Base-by-base conservation (phyloP, 2,113 vertebrate genomes). In the Mesocricetus auratus region DNA sequence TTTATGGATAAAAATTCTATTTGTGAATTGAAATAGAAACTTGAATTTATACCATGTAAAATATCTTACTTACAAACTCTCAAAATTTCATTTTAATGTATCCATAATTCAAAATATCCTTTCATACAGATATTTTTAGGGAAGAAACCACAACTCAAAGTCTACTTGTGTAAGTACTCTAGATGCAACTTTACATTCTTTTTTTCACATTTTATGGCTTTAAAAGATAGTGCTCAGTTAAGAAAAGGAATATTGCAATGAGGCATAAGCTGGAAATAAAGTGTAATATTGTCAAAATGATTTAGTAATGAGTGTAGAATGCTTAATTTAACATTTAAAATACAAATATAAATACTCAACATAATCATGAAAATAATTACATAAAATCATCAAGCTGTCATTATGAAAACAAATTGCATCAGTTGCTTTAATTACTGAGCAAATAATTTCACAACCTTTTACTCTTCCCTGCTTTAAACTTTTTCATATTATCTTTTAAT, bases 401-500 rank as follows among this genome's bases (percentile, higher is more conserved):
- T 62, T 0, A 81, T 33, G 39, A 53, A 90, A 91, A 71, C 17
- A 91, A 39, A 90, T 86, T 93, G 58, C 85, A 85, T 64, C 6
- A 42, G 7, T 74, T 74, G 42, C 9, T 58, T 79, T 53, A 88
- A 86, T 82, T 62, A 66, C 9, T 82, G 2, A 73, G 81, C n/a
- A 87, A 94, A 91, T 6, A 42, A 77, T 81, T 94, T 17, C 69
- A 7, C 6, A 95, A 19, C 10, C 11, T 69, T 71, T 91, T 53
- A 81, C 33, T 11, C 0, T 60, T 64, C 45, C 24, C 50, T 86
- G 7, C 13, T 81, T 89, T 71, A 69, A n/a, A 56, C 0, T 94
- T 71, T 86, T 91, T 83, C 73, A 78, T 19, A 69, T 53, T 93
- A 3, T 79, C 17, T 89, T 90, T 95, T 89, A 96, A 95, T 74